These are phyloP conservation scores for Dorcus hopei DNA, from an alignment of 2,888 invertebrate species.

Conservation along the genomic window DNA sequence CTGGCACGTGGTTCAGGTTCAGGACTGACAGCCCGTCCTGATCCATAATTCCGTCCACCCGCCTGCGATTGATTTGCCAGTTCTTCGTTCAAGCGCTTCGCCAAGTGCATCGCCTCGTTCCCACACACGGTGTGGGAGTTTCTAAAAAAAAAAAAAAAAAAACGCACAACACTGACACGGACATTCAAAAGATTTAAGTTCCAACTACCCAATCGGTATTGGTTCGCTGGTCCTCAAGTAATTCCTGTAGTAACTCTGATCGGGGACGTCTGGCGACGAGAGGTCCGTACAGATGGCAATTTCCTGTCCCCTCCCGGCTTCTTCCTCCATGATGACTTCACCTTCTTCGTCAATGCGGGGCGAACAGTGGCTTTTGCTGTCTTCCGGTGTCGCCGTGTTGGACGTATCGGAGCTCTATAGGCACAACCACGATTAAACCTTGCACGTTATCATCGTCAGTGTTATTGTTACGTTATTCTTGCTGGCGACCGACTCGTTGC, in stretches of 20 bases:
- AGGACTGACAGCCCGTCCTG: constrained; percentile 51
- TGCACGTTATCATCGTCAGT: too few relatives aligned
- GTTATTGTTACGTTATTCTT: constrained; percentile 53
- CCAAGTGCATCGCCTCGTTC: constrained; percentile 74
- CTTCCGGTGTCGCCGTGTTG: constrained; percentile 55
- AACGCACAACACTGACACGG: not conserved
- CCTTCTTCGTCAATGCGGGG: constrained; percentile 71
- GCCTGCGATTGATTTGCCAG: constrained; percentile 49
- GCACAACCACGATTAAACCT: not conserved
- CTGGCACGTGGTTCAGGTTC: constrained; percentile 62
- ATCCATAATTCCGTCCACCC: constrained; percentile 32
- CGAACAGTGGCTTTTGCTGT: constrained; percentile 45
- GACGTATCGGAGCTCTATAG: constrained; percentile 62
- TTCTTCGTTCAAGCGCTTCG: constrained; percentile 67
- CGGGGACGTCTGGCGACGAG: constrained; percentile 11
- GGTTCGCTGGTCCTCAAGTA: constrained; percentile 63
- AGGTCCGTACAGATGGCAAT: not conserved
- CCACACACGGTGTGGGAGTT: constrained; percentile 74
- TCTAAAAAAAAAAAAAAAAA: constrained; percentile 41
- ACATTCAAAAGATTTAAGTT: not conserved
- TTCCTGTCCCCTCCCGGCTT: not conserved
- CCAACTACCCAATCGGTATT: constrained; percentile 67
- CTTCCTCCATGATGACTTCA: constrained; percentile 48
- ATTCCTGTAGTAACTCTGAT: constrained; percentile 37
- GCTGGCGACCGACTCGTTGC: constrained; percentile 72